Conservation (phyloP, 2,888 invertebrate species). For the Thereva nobilitata region DNA sequence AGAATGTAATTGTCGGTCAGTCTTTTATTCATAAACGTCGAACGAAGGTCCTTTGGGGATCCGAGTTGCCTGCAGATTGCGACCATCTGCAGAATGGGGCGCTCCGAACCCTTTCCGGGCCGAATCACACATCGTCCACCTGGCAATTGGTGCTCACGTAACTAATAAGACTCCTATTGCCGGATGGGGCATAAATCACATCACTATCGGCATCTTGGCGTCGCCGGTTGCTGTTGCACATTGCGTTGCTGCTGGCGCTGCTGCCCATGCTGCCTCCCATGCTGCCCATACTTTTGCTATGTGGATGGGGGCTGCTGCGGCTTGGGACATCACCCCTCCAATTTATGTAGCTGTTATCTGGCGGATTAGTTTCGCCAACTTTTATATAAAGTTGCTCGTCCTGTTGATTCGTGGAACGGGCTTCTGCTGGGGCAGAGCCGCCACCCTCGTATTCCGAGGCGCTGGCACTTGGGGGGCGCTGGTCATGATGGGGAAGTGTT, state of each 20-base stretch:
- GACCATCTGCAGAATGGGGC: slow-evolving; percentile 7
- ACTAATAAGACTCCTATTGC: slow-evolving; percentile 56
- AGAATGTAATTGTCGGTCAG: slow-evolving; percentile 4
- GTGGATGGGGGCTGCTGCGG: slow-evolving; percentile 43
- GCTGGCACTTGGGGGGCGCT: slow-evolving; percentile 5
- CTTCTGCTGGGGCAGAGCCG: slow-evolving; percentile 43
- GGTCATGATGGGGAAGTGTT: slow-evolving; percentile 27
- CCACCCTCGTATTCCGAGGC: slow-evolving; percentile 40
- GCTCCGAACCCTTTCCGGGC: slow-evolving; percentile 8
- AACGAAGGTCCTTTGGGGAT: background rate
- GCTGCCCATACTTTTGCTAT: slow-evolving; percentile 43
- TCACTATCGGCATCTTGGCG: slow-evolving; percentile 47
- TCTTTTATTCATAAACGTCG: slow-evolving; percentile 27
- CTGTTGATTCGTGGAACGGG: slow-evolving; percentile 49
- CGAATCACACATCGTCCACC: slow-evolving; percentile 28
- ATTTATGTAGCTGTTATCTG: slow-evolving; percentile 45
- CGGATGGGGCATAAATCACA: slow-evolving; percentile 56
- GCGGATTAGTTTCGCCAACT: slow-evolving; percentile 51
- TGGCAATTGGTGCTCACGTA: slow-evolving; percentile 48
- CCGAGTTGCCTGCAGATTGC: too few species aligned
- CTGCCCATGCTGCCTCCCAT: slow-evolving; percentile 42
- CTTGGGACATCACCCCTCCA: slow-evolving; percentile 50
- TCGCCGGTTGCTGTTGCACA: slow-evolving; percentile 31
- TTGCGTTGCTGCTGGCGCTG: slow-evolving; percentile 11
- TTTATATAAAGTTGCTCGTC: slow-evolving; percentile 57